Percentiles rank a stretch among this genome's conserved stretches.
phyloP scores from a whole-genome alignment of 2,888 invertebrate genomes.

The Eupeodes latifasciatus region DNA sequence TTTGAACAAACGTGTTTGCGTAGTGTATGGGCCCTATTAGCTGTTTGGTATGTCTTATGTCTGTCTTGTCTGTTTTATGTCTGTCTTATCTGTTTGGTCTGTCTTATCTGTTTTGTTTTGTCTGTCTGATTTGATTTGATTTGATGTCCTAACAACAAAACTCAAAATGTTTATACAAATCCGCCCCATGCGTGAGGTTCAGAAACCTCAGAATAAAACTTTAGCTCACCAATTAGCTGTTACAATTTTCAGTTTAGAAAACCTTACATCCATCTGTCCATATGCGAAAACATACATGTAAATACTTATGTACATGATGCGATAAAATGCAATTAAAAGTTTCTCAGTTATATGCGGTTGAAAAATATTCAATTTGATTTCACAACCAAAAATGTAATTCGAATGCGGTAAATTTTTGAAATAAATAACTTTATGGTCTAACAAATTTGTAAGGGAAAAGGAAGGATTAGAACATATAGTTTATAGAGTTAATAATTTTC shows the following conservation, averaged over 20 bases:
- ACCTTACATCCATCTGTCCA: conserved; percentile 37
- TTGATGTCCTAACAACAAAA: too few relatives aligned
- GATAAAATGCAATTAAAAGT: conserved; percentile 68
- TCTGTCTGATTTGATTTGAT: too few relatives aligned
- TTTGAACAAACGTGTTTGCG: too few relatives aligned
- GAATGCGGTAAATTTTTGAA: background rate
- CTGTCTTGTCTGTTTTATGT: too few relatives aligned
- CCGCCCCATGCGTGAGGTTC: background rate
- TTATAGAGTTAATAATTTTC: conserved; percentile 1
- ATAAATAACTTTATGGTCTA: background rate
- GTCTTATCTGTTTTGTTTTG: too few relatives aligned
- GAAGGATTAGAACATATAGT: background rate
- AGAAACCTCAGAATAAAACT: conserved; percentile 25
- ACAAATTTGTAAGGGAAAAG: background rate
- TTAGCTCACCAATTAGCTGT: conserved; percentile 51
- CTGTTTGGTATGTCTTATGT: too few relatives aligned
- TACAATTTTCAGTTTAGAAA: conserved; percentile 40
- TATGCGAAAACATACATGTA: conserved; percentile 6
- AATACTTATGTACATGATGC: conserved; percentile 14
- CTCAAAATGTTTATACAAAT: background rate
- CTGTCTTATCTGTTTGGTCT: too few relatives aligned
- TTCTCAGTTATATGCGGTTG: conserved; percentile 45
- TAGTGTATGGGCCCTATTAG: too few relatives aligned
- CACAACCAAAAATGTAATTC: conserved; percentile 35
- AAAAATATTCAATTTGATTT: conserved; percentile 55